Evolutionary conservation across 1,140 invertebrate species (phyloP).

Genomic region (Aphis craccivora): DNA sequence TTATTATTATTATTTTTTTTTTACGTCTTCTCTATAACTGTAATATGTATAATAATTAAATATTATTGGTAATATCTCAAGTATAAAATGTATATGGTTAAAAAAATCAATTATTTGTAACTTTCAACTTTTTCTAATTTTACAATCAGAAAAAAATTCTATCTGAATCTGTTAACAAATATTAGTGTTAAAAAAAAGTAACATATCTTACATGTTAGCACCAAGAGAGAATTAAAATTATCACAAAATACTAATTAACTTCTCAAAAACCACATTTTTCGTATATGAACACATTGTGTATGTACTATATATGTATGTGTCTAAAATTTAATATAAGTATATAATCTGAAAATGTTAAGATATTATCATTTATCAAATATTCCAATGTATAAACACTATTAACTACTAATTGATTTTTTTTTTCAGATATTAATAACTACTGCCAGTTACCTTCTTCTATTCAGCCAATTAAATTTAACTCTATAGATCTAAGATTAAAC

Average conservation of each 20-base stretch:
- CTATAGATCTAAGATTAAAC: background rate
- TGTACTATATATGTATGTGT: background rate
- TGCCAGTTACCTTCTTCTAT: conserved; percentile 50
- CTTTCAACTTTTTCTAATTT: background rate
- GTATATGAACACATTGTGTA: too few species aligned
- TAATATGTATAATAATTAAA: too few species aligned
- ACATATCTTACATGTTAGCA: too few species aligned
- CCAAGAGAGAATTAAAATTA: background rate
- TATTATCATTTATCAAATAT: background rate
- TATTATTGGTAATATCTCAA: too few species aligned
- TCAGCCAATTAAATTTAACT: conserved; percentile 50
- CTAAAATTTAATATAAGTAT: background rate
- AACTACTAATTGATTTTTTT: conserved; percentile 13
- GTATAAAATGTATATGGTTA: too few species aligned
- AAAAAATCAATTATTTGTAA: background rate
- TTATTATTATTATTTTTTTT: too few species aligned
- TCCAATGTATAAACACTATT: background rate
- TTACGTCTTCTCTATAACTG: too few species aligned
- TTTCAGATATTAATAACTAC: conserved; percentile 50
- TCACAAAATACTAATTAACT: background rate
- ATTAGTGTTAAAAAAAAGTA: background rate
- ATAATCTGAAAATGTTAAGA: background rate
- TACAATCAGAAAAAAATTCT: background rate
- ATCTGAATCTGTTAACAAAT: background rate
- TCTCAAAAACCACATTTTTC: background rate